Evolutionary conservation across 2,888 invertebrate species (phyloP), one percentile per base, ranked within the genome.

Genomic region (Coelogynopora nodosa): DNA sequence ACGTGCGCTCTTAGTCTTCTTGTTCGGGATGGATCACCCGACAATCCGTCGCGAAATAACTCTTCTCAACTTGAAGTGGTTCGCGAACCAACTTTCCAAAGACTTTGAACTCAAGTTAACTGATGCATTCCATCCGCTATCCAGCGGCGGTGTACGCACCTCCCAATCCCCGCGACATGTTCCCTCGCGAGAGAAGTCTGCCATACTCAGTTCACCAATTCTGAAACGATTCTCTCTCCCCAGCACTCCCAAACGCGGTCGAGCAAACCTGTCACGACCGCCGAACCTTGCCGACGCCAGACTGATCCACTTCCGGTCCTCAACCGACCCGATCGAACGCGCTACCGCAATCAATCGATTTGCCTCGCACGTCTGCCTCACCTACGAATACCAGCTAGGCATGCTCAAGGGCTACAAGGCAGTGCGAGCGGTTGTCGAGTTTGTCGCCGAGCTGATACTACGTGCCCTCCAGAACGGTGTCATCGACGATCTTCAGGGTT

Each of bases 371-470:
- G 67, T 86, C 28, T 67, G 87, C 85, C 67, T 86, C 27, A 67
- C 85, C 1, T 86, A 86, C 80, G 87, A 86, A 31, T 86, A 86
- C 67, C 87, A 86, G 85, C 27, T 86, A n/a, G 87, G 87, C 28
- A 86, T 86, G 87, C 31, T 86, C 28, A 86, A 67, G 10, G 84
- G 87, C 67, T 67, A 86, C 5, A 86, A 86, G 31, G 29, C 87
- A 0, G 82, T 86, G 0, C 28, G 67, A n/a, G 67, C 67, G n/a
- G 87, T 74, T 5, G 87, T 83, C n/a, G 85, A 86, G 26, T 86
- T 86, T 86, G 84, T 86, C 0, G 87, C 67, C 23, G 87, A 86
- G 67, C 13, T 86, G 18, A 30, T 86, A 2, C 30, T 86, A 29
- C 49, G 31, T 30, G 87, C 87, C 0, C 49, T 86, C n/a, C 31